These are phyloP conservation scores for Halictus quadricinctus DNA, from an alignment of 2,888 invertebrate genomes.

Conservation along the genomic window DNA sequence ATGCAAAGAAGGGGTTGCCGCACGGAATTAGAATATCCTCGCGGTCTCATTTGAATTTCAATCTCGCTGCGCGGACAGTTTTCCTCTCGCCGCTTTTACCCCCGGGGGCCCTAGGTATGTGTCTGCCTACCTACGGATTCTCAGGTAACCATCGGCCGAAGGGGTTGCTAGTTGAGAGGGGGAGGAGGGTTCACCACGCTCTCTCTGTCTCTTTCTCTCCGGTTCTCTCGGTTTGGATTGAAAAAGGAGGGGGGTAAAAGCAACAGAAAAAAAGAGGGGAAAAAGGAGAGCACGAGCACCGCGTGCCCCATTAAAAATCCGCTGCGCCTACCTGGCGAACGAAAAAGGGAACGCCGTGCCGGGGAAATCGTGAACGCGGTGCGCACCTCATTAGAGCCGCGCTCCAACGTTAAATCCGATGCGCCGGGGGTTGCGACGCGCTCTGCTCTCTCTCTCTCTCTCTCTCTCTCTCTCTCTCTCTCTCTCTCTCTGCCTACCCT, in stretches of 20 bases:
- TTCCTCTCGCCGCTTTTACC: slow-evolving; percentile 63
- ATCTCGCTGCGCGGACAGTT: slow-evolving; percentile 73
- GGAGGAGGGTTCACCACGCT: not conserved
- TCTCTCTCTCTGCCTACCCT: slow-evolving; percentile 11
- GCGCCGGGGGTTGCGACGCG: slow-evolving; percentile 38
- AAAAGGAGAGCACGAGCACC: slow-evolving; percentile 63
- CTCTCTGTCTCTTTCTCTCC: not conserved
- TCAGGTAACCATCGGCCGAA: slow-evolving; percentile 72
- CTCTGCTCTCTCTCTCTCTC: slow-evolving; percentile 17
- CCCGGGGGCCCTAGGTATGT: slow-evolving; percentile 57
- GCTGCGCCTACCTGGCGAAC: slow-evolving; percentile 68
- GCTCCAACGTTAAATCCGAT: slow-evolving; percentile 74
- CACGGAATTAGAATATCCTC: slow-evolving; percentile 82
- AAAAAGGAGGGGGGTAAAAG: slow-evolving; percentile 9
- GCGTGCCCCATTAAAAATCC: slow-evolving; percentile 73
- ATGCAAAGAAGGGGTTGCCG: slow-evolving; percentile 81
- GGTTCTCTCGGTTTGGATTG: not conserved
- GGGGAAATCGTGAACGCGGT: slow-evolving; percentile 51
- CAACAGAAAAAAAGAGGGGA: not conserved
- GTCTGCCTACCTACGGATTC: slow-evolving; percentile 70
- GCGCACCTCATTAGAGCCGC: slow-evolving; percentile 80
- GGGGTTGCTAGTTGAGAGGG: slow-evolving; percentile 63
- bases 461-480: slow-evolving; percentile 15
- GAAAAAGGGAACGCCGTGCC: slow-evolving; percentile 27
- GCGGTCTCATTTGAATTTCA: slow-evolving; percentile 83